A percentile compares a stretch with the other conserved stretches of the same genome.
Evolutionary conservation across 2,797 vertebrate genomes (phyloP).

Genomic region (Falco concolor): DNA sequence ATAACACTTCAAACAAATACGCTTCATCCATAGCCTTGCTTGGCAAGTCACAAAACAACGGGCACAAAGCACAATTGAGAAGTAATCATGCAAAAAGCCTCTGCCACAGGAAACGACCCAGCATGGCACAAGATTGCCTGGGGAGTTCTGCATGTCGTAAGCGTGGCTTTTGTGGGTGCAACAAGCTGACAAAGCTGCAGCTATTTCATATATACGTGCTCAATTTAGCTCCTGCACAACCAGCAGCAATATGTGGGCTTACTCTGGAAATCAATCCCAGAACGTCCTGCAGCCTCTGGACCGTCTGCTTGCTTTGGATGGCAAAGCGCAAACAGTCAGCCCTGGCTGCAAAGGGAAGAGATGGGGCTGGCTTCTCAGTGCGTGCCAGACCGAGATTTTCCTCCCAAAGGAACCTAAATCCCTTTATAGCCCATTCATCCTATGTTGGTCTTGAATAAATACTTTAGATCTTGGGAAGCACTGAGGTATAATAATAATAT

Average conservation of each 20-base stretch:
- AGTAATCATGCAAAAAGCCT: neutral
- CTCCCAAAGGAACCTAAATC: neutral
- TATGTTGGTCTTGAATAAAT: neutral
- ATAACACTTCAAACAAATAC: neutral
- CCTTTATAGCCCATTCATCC: neutral
- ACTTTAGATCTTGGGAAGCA: neutral
- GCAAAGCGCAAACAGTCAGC: neutral
- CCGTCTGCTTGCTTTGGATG: neutral
- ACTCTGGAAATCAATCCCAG: neutral
- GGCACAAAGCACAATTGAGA: neutral
- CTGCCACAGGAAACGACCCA: neutral
- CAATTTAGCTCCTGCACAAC: neutral
- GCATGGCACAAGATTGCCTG: neutral
- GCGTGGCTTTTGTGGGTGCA: neutral
- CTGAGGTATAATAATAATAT: neutral
- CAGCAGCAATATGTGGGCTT: neutral
- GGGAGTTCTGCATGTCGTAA: neutral
- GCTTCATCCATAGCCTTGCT: neutral
- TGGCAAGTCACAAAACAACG: neutral
- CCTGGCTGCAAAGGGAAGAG: neutral
- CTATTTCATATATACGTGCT: neutral
- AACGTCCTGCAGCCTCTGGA: neutral
- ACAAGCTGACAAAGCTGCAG: neutral
- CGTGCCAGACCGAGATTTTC: neutral
- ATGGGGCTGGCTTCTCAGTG: neutral